Evolutionary conservation across 2,888 invertebrate species (phyloP).

Genomic region (Drosophila testacea): DNA sequence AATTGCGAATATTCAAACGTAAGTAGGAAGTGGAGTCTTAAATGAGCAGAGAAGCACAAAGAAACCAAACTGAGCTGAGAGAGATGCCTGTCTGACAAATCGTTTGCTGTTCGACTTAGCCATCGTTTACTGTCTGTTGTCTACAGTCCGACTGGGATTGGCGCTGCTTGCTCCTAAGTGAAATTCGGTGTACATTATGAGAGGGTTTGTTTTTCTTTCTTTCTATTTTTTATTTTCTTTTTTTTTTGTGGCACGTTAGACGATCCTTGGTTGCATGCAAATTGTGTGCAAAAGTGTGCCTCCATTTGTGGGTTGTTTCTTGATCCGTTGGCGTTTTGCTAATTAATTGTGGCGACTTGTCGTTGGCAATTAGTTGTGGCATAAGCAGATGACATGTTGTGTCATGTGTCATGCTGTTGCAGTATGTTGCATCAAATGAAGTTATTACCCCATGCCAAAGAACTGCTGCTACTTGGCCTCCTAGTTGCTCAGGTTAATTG

Average conservation of each 20-base stretch:
- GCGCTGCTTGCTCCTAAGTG: constrained; percentile 57
- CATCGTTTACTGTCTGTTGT: constrained; percentile 49
- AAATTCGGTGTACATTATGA: constrained; percentile 68
- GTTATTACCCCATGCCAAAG: too few relatives aligned
- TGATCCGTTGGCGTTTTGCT: constrained; percentile 62
- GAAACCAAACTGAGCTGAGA: constrained; percentile 21
- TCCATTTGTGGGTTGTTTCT: constrained; percentile 12
- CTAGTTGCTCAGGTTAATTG: constrained; percentile 75
- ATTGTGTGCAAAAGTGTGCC: constrained; percentile 17
- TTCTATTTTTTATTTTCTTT: background rate
- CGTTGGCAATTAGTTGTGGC: constrained; percentile 69
- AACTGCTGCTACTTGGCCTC: constrained; percentile 48
- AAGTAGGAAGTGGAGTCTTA: constrained; percentile 75
- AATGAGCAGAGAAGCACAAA: constrained; percentile 60
- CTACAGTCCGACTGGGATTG: constrained; percentile 41
- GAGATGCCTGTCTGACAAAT: constrained; percentile 68
- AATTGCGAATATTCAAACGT: constrained; percentile 69
- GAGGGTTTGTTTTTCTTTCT: constrained; percentile 40
- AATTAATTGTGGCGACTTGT: constrained; percentile 76
- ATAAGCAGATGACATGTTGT: constrained; percentile 75
- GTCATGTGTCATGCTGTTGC: constrained; percentile 59
- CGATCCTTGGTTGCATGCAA: constrained; percentile 59
- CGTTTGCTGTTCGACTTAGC: constrained; percentile 65
- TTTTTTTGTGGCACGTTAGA: background rate
- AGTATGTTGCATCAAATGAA: background rate